phyloP scores from a whole-genome alignment of 1,140 invertebrate species.

The Calliphora vicina region DNA sequence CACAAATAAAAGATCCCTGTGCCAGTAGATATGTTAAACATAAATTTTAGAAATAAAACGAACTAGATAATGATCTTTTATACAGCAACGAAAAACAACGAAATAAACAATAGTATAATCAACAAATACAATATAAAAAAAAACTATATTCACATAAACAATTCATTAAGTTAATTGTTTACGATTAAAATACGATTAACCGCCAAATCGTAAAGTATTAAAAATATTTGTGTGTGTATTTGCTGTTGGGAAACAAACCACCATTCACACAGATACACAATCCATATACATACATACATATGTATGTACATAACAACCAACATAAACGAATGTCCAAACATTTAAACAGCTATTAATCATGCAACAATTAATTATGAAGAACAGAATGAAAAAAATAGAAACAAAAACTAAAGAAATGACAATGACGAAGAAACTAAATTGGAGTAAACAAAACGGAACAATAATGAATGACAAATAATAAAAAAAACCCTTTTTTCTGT shows the following conservation, averaged over 20 bases:
- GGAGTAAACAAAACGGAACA: not conserved
- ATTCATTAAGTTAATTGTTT: conserved; percentile 33
- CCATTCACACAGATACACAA: not conserved
- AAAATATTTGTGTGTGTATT: not conserved
- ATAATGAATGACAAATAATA: not conserved
- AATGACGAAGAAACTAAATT: not conserved
- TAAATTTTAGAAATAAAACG: not conserved
- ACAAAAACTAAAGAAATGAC: not conserved
- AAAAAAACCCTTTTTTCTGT: not conserved
- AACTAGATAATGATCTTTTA: not conserved
- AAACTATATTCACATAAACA: not conserved
- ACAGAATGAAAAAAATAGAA: not conserved
- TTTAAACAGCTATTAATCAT: conserved; percentile 34
- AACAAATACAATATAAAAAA: not conserved
- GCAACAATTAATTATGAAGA: conserved; percentile 12
- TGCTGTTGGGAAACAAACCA: not conserved
- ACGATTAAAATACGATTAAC: conserved; percentile 33
- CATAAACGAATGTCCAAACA: conserved; percentile 22
- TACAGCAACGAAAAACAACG: not conserved
- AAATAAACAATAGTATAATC: no score
- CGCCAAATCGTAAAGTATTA: not conserved
- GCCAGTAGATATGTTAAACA: not conserved
- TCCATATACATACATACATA: not conserved
- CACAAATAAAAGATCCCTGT: not conserved
- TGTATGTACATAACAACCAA: not conserved